Evolutionary conservation across 2,888 invertebrate species (phyloP), one percentile per base, ranked within the genome.

Genomic region (Petrophora chlorosata): DNA sequence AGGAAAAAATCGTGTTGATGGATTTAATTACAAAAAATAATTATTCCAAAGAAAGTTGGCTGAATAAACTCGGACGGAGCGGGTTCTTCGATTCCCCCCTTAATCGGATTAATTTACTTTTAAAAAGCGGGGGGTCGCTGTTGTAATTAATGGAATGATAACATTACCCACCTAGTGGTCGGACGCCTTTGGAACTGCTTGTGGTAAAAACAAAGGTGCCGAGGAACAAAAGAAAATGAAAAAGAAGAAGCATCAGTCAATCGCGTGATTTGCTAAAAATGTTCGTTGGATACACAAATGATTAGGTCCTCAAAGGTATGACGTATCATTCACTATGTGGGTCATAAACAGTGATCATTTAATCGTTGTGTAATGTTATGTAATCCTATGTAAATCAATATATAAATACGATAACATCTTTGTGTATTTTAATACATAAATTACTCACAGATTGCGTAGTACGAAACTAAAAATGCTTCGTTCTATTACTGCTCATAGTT

Each of bases 21-120:
- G 90, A 90, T 90, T 90, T 90, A 90, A 90, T 90, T 90, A 89
- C 88, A 88, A 90, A 89, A 89, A 89, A 90, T 90, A 89, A 90
- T 90, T 89, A 90, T 88, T 87, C 84, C 73, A 83, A 86, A 89
- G 88, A 88, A 88, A 88, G 82, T 88, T 88, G 80, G 70, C 83
- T 85, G 87, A 89, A 89, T 88, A 87, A 88, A 89, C 86, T 88
- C 77, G 85, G 84, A 82, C 82, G 81, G 81, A 86, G 88, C 83
- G 86, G 84, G 87, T 88, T 89, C 88, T 85, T 85, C 86, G 84
- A 86, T 85, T 87, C 85, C 85, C 83, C 84, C 88, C 84, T 79
- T 89, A 89, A 90, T 89, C 88, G 86, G 90, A 89, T 89, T 90
- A 89, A 88, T 88, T 90, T 89, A 85, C 87, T 88, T 90, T 89